Percentiles rank a stretch among this genome's conserved stretches.
These are phyloP conservation scores for Rhinophrynus dorsalis DNA, from an alignment of 2,797 vertebrate species.

Conservation along the genomic window DNA sequence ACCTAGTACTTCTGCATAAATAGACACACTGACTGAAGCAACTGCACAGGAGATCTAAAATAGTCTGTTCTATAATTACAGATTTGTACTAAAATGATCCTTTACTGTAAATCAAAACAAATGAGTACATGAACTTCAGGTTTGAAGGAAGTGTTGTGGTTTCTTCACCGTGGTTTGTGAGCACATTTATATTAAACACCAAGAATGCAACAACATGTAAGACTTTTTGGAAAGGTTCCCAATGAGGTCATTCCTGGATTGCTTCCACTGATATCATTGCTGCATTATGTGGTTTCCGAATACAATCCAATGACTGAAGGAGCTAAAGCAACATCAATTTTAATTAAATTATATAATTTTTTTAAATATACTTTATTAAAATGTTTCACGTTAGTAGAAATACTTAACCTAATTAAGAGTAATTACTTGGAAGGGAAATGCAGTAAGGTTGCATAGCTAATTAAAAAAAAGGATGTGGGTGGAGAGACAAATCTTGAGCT, in stretches of 20 bases:
- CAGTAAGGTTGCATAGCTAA: too few relatives aligned
- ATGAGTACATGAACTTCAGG: not conserved
- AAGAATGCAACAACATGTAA: not conserved
- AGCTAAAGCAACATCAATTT: too few relatives aligned
- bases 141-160: not conserved
- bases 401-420: too few relatives aligned
- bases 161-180: not conserved
- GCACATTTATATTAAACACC: not conserved
- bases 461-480: too few relatives aligned
- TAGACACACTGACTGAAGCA: slow-evolving; percentile 14
- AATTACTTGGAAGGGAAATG: too few relatives aligned
- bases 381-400: too few relatives aligned
- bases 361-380: too few relatives aligned
- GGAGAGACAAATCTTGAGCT: too few relatives aligned
- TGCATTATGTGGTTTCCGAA: not conserved
- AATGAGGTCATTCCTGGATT: not conserved
- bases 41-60: slow-evolving; percentile 24
- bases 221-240: slow-evolving; percentile 4
- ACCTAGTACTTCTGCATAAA: slow-evolving; percentile 3
- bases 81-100: slow-evolving; percentile 7
- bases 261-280: not conserved
- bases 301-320: too few relatives aligned
- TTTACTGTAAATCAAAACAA: slow-evolving; percentile 27
- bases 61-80: slow-evolving; percentile 28
- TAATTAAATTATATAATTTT: too few relatives aligned